A percentile compares a stretch with the other conserved stretches of the same genome.
Conservation (phyloP, 1,140 invertebrate species). For the Eurosta solidaginis region DNA sequence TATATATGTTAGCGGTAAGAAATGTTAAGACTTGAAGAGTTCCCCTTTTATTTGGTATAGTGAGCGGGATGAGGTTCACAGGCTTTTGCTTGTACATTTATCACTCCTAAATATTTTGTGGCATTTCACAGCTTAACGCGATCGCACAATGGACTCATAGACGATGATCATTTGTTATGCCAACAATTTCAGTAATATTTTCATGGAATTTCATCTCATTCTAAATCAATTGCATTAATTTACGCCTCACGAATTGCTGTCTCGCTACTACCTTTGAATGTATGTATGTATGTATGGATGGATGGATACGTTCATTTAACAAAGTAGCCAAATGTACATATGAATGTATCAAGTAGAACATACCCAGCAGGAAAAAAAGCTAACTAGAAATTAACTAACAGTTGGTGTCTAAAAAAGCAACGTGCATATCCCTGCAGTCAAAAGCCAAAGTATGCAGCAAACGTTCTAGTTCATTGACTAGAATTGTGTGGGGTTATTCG, state of each 20-base stretch:
- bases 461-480: too few relatives aligned
- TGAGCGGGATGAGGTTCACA: neutral
- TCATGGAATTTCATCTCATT: slow-evolving; percentile 54
- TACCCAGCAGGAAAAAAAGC: too few relatives aligned
- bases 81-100: slow-evolving; percentile 30
- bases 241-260: slow-evolving; percentile 51
- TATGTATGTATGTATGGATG: neutral
- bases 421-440: too few relatives aligned
- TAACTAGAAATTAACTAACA: too few relatives aligned
- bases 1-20: neutral
- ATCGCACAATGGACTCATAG: slow-evolving; percentile 53
- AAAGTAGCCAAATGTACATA: neutral
- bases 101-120: slow-evolving; percentile 43
- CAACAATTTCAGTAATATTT: slow-evolving; percentile 36
- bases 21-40: neutral
- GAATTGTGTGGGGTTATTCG: too few relatives aligned
- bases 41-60: neutral
- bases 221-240: slow-evolving; percentile 60
- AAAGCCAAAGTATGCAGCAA: too few relatives aligned
- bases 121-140: slow-evolving; percentile 60
- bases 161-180: slow-evolving; percentile 20
- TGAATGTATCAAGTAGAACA: neutral
- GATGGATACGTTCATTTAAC: neutral
- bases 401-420: too few relatives aligned
- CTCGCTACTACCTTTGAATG: neutral